These are phyloP conservation scores for Autographa gamma DNA, from an alignment of 2,888 invertebrate genomes.

Conservation along the genomic window DNA sequence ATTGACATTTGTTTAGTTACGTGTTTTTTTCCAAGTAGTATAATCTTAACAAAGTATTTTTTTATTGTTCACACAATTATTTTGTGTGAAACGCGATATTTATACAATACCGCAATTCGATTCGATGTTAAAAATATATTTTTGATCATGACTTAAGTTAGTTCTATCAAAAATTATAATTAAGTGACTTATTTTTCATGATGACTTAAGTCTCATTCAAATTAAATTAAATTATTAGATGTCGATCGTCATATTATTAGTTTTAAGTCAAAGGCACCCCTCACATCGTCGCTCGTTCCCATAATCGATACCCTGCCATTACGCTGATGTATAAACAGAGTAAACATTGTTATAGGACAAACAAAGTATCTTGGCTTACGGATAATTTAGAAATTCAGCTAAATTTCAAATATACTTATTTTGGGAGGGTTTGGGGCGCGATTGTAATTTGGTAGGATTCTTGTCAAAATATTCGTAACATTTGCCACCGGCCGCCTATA, in stretches of 20 bases:
- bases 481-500: slow-evolving; percentile 12
- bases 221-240: background rate
- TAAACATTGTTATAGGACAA: slow-evolving; percentile 16
- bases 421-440: background rate
- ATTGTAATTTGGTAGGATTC: background rate
- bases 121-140: too few species aligned
- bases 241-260: background rate
- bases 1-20: too few species aligned
- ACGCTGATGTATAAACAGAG: background rate
- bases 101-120: too few species aligned
- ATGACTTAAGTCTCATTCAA: background rate
- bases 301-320: background rate
- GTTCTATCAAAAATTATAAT: too few species aligned
- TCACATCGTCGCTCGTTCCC: background rate
- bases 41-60: too few species aligned
- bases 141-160: too few species aligned
- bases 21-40: too few species aligned
- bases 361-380: background rate
- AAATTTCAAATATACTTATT: slow-evolving; percentile 4
- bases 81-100: too few species aligned
- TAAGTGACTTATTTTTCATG: too few species aligned
- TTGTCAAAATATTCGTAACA: slow-evolving; percentile 16
- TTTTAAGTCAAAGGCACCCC: background rate
- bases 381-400: background rate
- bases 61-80: too few species aligned